Conservation (phyloP, 2,113 vertebrate genomes). For the Muntiacus muntjak region DNA sequence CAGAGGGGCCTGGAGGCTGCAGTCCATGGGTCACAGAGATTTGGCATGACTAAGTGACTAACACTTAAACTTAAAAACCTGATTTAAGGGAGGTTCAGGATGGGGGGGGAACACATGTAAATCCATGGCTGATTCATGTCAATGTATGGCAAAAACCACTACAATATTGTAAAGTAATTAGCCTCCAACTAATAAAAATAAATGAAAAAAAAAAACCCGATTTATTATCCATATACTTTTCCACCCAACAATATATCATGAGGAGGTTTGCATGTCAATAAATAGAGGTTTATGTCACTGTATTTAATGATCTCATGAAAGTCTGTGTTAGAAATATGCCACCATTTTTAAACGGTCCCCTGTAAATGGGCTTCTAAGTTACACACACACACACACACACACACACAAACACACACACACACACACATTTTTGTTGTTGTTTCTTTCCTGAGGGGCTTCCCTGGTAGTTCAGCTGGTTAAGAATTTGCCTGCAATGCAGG, state of each 20-base stretch:
- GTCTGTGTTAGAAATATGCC: neutral
- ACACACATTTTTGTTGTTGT: neutral
- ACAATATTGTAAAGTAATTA: too few relatives aligned
- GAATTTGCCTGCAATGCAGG: neutral
- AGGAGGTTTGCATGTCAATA: neutral
- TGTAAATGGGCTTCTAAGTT: neutral
- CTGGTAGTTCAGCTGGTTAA: neutral
- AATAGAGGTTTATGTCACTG: slow-evolving; percentile 8
- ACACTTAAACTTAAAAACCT: neutral
- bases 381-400: neutral
- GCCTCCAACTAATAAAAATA: too few relatives aligned
- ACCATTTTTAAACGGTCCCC: neutral
- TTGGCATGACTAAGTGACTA: neutral
- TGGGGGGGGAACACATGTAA: too few relatives aligned
- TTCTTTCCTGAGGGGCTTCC: neutral
- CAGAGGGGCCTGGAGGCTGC: neutral
- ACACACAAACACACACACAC: accelerated
- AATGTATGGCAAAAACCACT: too few relatives aligned
- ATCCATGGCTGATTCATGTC: too few relatives aligned
- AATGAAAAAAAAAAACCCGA: neutral
- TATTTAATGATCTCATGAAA: slow-evolving; percentile 30
- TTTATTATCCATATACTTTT: neutral
- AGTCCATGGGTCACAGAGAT: neutral
- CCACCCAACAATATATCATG: neutral
- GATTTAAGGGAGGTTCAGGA: neutral